A percentile compares a stretch with the other conserved stretches of the same genome.
Conservation (phyloP, 2,888 invertebrate species). For the Teleiodes luculella region DNA sequence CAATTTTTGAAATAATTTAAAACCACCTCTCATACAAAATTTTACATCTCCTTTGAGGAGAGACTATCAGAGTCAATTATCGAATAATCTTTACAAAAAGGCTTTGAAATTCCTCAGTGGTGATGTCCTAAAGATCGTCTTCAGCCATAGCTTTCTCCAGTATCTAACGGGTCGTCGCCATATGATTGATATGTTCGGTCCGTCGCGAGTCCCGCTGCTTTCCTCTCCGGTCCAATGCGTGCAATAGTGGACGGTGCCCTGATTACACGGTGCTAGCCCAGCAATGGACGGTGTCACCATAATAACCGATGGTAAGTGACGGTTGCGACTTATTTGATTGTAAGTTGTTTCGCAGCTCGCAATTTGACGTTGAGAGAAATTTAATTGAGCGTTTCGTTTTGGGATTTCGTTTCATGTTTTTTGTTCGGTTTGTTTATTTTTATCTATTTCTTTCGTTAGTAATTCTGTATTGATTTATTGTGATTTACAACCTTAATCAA, state of each 20-base stretch:
- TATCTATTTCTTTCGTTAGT: too few relatives aligned
- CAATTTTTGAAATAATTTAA: too few relatives aligned
- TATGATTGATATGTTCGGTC: conserved; percentile 72
- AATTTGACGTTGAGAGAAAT: conserved; percentile 46
- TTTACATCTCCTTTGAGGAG: too few relatives aligned
- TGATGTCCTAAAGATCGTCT: too few relatives aligned
- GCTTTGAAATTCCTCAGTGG: too few relatives aligned
- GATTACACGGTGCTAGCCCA: background rate
- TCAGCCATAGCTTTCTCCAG: conserved; percentile 5
- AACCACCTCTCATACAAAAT: too few relatives aligned
- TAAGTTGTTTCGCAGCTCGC: conserved; percentile 3
- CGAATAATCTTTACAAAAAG: too few relatives aligned
- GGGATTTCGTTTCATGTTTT: background rate
- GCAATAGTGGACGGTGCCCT: conserved; percentile 10
- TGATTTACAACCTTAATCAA: too few relatives aligned
- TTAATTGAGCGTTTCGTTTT: conserved; percentile 36
- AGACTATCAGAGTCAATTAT: too few relatives aligned
- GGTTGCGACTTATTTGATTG: background rate
- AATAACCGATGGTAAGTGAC: background rate
- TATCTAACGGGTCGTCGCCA: conserved; percentile 50
- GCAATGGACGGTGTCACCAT: conserved; percentile 10
- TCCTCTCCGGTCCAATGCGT: conserved; percentile 68
- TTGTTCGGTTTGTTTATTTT: too few relatives aligned
- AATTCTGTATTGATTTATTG: too few relatives aligned
- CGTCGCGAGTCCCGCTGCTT: conserved; percentile 61